Base-by-base conservation (phyloP, 2,113 vertebrate genomes). In the Poicephalus meyeri region DNA sequence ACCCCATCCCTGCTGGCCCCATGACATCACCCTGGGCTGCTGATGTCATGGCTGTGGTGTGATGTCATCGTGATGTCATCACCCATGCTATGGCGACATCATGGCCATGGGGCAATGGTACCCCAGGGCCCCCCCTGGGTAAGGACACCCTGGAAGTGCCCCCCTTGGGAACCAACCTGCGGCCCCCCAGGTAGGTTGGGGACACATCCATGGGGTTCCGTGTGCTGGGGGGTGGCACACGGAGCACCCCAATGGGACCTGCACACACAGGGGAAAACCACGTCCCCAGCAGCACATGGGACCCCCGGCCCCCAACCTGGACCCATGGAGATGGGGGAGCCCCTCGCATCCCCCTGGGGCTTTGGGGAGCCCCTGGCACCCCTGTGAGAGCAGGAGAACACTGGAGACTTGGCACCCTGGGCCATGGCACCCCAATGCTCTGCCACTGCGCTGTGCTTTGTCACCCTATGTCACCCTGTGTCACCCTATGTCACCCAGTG, bases 381-480 rank as follows among this genome's bases (percentile, higher is more conserved):
- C 60, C 86, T 56, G 35, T 7, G 46, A 77, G 25, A 77, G 7
- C 0, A 0, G 65, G 65, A 39, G 5, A n/a, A 16, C 61, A 46
- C 77, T 23, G n/a, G 80, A 89, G 68, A 89, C 49, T 90, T 93
- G 94, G 95, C 95, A 94, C 89, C 56, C 56, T 15, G 56, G 21
- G 56, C 33, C 33, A 24, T 58, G 56, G 21, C 56, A 58, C 56
- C 56, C 56, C 56, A 58, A 58, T 35, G 33, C 56, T 35, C 56
- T 35, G 33, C 56, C 33, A 23, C 20, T 9, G 20, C 21, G 9
- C 33, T 24, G 7, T 1, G 64, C 91, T 82, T 13, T 24, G 91
- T 80, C 69, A 25, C 56, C 82, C 61, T 5, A 3, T 15, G 33
- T 56, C 19, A 25, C 65, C 1, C 0, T 24, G 41, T 28, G 13